Conservation (phyloP, 2,888 invertebrate genomes). For the Xestobium rufovillosum region DNA sequence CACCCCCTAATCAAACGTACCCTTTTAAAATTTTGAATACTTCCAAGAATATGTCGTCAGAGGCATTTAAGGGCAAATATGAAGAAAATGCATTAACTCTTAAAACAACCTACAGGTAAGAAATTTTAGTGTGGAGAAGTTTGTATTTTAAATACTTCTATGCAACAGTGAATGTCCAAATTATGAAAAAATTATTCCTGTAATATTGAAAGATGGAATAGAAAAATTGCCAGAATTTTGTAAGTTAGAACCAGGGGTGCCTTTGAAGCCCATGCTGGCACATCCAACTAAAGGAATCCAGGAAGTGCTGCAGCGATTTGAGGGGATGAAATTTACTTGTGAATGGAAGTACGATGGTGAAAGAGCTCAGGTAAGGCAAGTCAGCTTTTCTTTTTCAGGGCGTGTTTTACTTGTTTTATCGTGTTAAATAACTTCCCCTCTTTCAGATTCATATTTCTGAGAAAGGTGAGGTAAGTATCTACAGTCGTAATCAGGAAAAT, state of each 20-base stretch:
- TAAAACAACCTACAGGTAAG: conserved; percentile 88
- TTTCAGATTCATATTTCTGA: conserved; percentile 67
- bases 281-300: conserved; percentile 93
- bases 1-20: conserved; percentile 63
- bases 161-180: conserved; percentile 82
- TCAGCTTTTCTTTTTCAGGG: not conserved
- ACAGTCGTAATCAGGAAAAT: conserved; percentile 93
- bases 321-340: conserved; percentile 82
- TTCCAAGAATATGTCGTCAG: conserved; percentile 54
- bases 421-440: not conserved
- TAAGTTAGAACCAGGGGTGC: conserved; percentile 83
- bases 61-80: conserved; percentile 64
- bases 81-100: conserved; percentile 69
- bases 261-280: conserved; percentile 97
- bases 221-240: conserved; percentile 69
- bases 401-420: not conserved
- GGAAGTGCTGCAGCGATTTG: conserved; percentile 71
- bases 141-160: conserved; percentile 25
- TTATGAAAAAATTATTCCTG: conserved; percentile 77
- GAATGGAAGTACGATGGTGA: conserved; percentile 99
- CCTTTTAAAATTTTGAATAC: conserved; percentile 58
- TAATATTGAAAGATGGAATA: conserved; percentile 69
- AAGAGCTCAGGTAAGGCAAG: conserved; percentile 73
- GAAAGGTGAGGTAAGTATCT: conserved; percentile 68
- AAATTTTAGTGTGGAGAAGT: conserved; percentile 7